phyloP scores from a whole-genome alignment of 2,888 invertebrate genomes.

The Drosophila stalkeri region DNA sequence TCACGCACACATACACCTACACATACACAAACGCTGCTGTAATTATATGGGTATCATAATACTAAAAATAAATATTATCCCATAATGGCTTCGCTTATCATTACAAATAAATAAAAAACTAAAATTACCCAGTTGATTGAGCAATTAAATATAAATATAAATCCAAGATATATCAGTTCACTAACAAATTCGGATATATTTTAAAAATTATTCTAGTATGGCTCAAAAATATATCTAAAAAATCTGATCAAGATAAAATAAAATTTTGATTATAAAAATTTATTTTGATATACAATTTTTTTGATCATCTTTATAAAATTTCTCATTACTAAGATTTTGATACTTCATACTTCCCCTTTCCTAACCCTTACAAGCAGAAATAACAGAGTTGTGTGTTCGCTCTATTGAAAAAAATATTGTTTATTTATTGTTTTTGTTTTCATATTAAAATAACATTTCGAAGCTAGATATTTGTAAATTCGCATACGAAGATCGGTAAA shows the following conservation, averaged over 20 bases:
- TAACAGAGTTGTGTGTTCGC: neutral
- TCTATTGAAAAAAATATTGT: constrained; percentile 47
- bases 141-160: neutral
- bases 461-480: constrained; percentile 46
- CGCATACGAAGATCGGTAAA: constrained; percentile 27
- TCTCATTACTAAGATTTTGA: neutral
- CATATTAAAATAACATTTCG: constrained; percentile 41
- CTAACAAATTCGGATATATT: neutral
- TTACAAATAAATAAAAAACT: constrained; percentile 5
- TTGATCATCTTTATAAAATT: neutral
- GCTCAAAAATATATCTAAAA: neutral
- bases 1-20: neutral
- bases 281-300: too few species aligned
- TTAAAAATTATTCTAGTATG: neutral
- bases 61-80: constrained; percentile 13
- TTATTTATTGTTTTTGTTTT: constrained; percentile 50
- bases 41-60: neutral
- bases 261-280: neutral
- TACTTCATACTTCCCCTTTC: neutral
- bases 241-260: neutral
- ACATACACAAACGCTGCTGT: too few species aligned
- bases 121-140: neutral
- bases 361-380: too few species aligned
- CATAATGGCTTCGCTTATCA: constrained; percentile 2
- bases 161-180: neutral